phyloP scores from a whole-genome alignment of 2,888 invertebrate species.

The Cybosia mesomella region DNA sequence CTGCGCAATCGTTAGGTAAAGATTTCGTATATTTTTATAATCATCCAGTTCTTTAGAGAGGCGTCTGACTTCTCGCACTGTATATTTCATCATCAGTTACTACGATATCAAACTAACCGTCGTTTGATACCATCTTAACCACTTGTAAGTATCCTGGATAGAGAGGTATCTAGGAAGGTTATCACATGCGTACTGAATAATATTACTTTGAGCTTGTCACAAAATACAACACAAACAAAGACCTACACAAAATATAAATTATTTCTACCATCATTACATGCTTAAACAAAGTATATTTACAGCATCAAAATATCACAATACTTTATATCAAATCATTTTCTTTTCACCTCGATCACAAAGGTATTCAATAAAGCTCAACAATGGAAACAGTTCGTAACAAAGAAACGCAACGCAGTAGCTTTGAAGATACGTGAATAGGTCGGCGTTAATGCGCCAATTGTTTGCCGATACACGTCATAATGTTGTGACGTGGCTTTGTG shows the following conservation, averaged over 20 bases:
- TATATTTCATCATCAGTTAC: no score
- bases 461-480: constrained; percentile 68
- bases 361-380: constrained; percentile 23
- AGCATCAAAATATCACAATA: constrained; percentile 16
- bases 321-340: constrained; percentile 14
- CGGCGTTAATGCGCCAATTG: constrained; percentile 69
- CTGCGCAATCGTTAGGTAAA: no score
- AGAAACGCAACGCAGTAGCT: constrained; percentile 59
- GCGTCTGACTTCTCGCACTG: no score
- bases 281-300: not conserved
- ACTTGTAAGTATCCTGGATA: no score
- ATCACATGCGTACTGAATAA: not conserved
- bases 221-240: not conserved
- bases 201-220: constrained; percentile 1
- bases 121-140: no score
- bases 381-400: constrained; percentile 41
- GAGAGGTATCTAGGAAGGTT: no score
- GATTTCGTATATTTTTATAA: no score
- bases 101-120: no score
- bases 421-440: constrained; percentile 49
- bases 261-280: not conserved
- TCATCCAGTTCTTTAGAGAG: no score
- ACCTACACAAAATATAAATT: not conserved
- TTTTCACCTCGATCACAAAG: constrained; percentile 21
- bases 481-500: constrained; percentile 58